Evolutionary conservation across 2,797 vertebrate species (phyloP), one percentile per base, ranked within the genome.

Genomic region (Microcaecilia unicolor): DNA sequence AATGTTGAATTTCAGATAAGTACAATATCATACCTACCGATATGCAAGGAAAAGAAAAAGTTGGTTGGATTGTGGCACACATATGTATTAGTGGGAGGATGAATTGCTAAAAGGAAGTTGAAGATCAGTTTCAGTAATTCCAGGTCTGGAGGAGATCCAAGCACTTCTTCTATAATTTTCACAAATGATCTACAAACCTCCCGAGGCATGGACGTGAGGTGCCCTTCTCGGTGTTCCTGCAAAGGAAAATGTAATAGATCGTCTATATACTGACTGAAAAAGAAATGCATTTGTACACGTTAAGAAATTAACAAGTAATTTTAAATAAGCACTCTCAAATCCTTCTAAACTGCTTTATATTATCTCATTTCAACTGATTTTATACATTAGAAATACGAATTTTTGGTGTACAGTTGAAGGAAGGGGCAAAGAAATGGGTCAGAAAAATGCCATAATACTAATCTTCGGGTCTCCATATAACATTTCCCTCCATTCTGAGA

Each of bases 141-240:
- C 74, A 97, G 60, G 58, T 98, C 94, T 8, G 96, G 94, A 40
- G 96, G 96, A 19, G 94, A 99, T 22, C 96, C 96, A 34, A 99
- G 84, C 2, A 98, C 92, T 74, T 99, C 96, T 72, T 97, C 91
- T 77, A 94, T 95, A 71, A 99, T 98, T 81, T 92, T 97, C 69
- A 99, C 88, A 59, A 96, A 99, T 2, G 96, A 98, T 39, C 76
- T 64, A 67, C 93, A 98, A 50, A 98, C 95, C 4, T 92, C 91
- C 54, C 74, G 87, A n/a, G 95, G 88, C 48, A 98, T 84, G 41
- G 84, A 80, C 19, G 80, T 78, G 55, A 97, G 73, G 16, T 94
- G 81, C 43, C 90, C 90, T 34, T 97, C 93, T 63, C 81, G 90
- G 58, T 99, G 88, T 62, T 97, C 93, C 96, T 99, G 64, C 13